Conservation (phyloP, 2,797 vertebrate genomes). For the Hapalemur alaotrensis region DNA sequence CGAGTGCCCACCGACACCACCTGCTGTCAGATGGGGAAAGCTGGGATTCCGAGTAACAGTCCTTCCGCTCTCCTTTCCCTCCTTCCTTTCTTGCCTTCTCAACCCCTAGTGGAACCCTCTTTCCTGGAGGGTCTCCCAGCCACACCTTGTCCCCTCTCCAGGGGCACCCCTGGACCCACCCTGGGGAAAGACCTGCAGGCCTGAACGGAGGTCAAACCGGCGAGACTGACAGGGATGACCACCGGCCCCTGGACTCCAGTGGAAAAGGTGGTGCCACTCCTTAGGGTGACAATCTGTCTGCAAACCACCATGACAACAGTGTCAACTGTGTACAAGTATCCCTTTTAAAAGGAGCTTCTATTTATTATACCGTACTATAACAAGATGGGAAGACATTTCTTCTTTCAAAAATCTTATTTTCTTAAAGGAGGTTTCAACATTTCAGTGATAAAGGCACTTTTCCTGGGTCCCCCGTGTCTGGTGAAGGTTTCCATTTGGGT, state of each 20-base stretch:
- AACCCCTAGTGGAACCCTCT: not conserved
- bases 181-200: rapidly evolving
- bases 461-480: not conserved
- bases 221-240: rapidly evolving
- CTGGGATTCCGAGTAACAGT: no score
- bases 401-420: not conserved
- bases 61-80: no score
- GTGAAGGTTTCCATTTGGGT: not conserved
- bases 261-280: not conserved
- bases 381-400: not conserved
- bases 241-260: not conserved
- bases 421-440: not conserved
- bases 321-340: no score
- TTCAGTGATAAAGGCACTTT: not conserved
- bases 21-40: rapidly evolving
- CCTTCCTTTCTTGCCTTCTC: not conserved
- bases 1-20: not conserved
- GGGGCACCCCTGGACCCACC: not conserved
- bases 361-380: not conserved
- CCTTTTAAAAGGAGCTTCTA: not conserved
- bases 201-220: not conserved
- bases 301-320: not conserved
- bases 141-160: not conserved
- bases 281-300: not conserved
- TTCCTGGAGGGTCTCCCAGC: not conserved